A percentile compares a stretch with the other conserved stretches of the same genome.
Conservation (phyloP, 2,113 vertebrate species). For the Corythoichthys intestinalis region DNA sequence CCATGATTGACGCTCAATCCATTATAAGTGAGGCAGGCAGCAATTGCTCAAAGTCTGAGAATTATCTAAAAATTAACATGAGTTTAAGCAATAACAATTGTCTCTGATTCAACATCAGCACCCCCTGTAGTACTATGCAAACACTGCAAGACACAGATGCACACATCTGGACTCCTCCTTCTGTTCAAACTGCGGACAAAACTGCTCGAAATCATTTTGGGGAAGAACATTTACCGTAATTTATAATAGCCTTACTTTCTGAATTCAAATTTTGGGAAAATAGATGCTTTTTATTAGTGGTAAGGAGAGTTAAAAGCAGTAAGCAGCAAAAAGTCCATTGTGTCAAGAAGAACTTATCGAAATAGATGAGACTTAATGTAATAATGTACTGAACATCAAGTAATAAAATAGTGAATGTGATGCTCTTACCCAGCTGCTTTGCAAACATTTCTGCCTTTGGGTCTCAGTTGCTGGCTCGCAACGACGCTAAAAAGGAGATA, state of each 20-base stretch:
- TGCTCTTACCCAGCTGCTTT: conserved; percentile 70
- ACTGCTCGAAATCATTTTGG: background rate
- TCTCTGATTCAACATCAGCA: conserved; percentile 18
- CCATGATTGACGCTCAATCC: background rate
- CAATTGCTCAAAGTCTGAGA: too few species aligned
- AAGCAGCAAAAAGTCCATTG: background rate
- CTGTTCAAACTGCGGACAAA: conserved; percentile 8
- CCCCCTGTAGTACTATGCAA: conserved; percentile 44
- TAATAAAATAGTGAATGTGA: background rate
- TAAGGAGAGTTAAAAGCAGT: background rate
- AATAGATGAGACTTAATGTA: too few species aligned
- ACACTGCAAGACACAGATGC: conserved; percentile 57
- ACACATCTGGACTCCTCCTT: conserved; percentile 57
- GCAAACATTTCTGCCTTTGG: conserved; percentile 78
- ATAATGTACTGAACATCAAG: too few species aligned
- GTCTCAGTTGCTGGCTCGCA: conserved; percentile 70
- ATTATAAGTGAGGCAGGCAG: too few species aligned
- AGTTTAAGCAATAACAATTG: background rate
- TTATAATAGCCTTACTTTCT: too few species aligned
- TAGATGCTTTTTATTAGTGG: too few species aligned
- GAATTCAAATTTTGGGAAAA: too few species aligned
- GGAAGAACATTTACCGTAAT: too few species aligned
- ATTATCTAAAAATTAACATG: too few species aligned
- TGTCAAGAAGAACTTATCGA: background rate
- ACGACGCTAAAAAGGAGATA: conserved; percentile 59